Conservation (phyloP, 2,113 vertebrate species). For the Eubucco bourcierii region DNA sequence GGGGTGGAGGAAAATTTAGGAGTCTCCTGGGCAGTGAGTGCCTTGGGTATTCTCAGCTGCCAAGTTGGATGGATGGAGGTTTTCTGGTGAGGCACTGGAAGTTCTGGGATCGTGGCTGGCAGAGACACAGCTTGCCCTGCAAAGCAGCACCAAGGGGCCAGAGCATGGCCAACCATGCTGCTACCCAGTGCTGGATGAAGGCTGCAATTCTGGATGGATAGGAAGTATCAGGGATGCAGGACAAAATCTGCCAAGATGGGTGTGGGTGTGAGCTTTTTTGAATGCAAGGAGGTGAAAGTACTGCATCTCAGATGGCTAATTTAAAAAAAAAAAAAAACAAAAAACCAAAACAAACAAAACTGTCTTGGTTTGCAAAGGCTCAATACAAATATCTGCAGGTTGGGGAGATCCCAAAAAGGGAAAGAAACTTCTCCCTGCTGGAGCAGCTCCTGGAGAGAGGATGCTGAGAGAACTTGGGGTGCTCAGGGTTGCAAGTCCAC, state of each 20-base stretch:
- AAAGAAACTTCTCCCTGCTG: neutral
- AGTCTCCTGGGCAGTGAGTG: neutral
- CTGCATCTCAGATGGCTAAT: neutral
- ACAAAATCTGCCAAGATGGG: neutral
- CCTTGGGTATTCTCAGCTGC: neutral
- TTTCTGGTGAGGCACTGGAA: neutral
- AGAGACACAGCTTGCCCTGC: neutral
- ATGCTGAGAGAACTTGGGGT: neutral
- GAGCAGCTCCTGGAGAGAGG: neutral
- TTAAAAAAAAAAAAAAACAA: no score
- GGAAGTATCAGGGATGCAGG: neutral
- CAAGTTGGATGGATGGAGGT: neutral
- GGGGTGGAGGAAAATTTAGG: neutral
- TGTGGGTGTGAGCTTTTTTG: neutral
- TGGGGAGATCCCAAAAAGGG: neutral
- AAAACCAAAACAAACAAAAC: no score
- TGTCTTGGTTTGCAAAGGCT: neutral
- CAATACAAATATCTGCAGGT: neutral
- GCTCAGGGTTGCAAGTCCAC: neutral
- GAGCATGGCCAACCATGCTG: rapidly evolving
- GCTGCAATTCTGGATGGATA: rapidly evolving
- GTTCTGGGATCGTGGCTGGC: rapidly evolving
- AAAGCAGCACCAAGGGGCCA: neutral
- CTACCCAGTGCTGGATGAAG: rapidly evolving
- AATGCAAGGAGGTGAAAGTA: neutral